Percentiles rank a stretch among this genome's conserved stretches.
phyloP scores from a whole-genome alignment of 2,113 vertebrate genomes.

The Bucco capensis region DNA sequence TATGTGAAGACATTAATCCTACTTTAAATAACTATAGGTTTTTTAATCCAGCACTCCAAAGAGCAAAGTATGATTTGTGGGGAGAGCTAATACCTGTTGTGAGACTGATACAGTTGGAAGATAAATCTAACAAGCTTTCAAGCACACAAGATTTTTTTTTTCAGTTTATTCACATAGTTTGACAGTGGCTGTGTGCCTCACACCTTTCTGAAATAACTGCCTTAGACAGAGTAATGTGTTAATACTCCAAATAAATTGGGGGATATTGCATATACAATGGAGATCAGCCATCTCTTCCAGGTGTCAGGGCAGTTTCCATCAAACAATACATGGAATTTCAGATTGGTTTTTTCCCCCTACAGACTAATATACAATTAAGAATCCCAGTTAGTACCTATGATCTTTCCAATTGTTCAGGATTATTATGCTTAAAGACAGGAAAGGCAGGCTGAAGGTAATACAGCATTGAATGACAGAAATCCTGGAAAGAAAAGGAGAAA shows the following conservation, averaged over 20 bases:
- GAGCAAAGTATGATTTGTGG: conserved; percentile 25
- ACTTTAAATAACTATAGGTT: conserved; percentile 27
- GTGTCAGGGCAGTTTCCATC: neutral
- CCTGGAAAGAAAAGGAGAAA: neutral
- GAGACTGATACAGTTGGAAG: neutral
- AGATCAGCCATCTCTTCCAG: neutral
- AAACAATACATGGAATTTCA: neutral
- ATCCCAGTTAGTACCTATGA: neutral
- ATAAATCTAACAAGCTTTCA: conserved; percentile 3
- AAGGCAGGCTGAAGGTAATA: neutral
- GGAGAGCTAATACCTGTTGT: conserved; percentile 4
- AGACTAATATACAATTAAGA: neutral
- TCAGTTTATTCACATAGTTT: neutral
- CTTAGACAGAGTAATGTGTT: neutral
- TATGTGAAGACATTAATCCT: conserved; percentile 35
- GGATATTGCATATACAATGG: neutral
- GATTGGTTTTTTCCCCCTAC: rapidly evolving
- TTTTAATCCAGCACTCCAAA: conserved; percentile 39
- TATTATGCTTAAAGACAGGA: neutral
- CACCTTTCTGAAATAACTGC: neutral
- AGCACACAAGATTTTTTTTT: neutral
- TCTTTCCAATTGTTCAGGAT: neutral
- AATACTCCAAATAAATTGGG: neutral
- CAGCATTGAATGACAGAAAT: neutral
- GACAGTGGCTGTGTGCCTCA: neutral